Percentiles rank a stretch among this genome's conserved stretches.
These are phyloP conservation scores for Entelurus aequoreus DNA, from an alignment of 2,113 vertebrate genomes.

Conservation along the genomic window DNA sequence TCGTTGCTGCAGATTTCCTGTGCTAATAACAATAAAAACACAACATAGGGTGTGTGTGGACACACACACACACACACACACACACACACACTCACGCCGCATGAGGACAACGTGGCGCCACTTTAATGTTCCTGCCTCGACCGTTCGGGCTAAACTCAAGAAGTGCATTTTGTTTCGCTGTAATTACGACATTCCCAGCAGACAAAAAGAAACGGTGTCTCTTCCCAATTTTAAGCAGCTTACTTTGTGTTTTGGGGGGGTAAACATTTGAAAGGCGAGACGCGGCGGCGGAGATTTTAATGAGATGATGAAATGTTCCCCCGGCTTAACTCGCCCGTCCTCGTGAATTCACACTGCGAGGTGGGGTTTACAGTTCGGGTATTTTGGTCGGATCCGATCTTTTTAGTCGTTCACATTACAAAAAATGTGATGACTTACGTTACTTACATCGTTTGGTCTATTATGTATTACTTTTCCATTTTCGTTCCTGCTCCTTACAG, in stretches of 20 bases:
- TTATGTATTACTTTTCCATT: no score
- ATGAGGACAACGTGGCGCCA: conserved; percentile 8
- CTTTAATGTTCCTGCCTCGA: background rate
- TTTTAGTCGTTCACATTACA: no score
- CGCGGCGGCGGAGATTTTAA: no score
- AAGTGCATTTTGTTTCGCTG: conserved; percentile 25
- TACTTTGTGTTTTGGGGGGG: conserved; percentile 33
- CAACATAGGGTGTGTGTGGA: conserved; percentile 11
- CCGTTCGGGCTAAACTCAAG: conserved; percentile 2
- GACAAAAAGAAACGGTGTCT: conserved; percentile 21
- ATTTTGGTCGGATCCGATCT: no score
- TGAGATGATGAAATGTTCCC: conserved; percentile 51
- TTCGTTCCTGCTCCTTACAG: no score
- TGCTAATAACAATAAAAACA: conserved; percentile 48
- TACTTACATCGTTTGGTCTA: no score
- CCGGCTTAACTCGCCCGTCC: background rate
- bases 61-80: no score
- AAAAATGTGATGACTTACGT: no score
- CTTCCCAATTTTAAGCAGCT: conserved; percentile 45
- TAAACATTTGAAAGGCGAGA: conserved; percentile 45
- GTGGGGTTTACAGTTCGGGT: no score
- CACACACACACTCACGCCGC: no score
- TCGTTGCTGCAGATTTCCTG: conserved; percentile 66
- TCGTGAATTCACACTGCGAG: no score
- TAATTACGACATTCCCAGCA: conserved; percentile 36